These are phyloP conservation scores for Euleptes europaea DNA, from an alignment of 2,113 vertebrate species.

Conservation along the genomic window DNA sequence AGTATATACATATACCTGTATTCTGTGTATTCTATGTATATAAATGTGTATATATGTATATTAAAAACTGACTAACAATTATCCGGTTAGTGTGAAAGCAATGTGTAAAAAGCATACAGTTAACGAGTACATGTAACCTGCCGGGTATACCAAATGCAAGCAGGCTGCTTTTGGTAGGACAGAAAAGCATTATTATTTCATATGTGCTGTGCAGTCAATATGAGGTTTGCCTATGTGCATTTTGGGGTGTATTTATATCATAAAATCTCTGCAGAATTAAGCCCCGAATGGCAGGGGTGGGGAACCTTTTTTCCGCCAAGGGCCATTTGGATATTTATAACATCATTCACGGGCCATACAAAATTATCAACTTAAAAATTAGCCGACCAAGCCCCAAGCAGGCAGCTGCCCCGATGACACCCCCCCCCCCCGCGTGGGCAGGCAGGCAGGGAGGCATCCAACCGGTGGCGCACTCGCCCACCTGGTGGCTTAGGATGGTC, in stretches of 20 bases:
- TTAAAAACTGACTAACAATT: constrained; percentile 3
- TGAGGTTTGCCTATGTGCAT: not conserved
- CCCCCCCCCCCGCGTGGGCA: too few species aligned
- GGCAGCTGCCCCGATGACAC: too few species aligned
- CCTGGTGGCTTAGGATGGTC: too few species aligned
- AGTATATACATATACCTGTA: rapidly evolving
- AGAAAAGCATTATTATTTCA: not conserved
- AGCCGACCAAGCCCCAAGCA: too few species aligned
- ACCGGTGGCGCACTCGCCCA: too few species aligned
- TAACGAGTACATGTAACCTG: not conserved
- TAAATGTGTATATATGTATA: constrained; percentile 9
- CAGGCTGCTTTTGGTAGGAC: not conserved
- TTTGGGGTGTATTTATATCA: not conserved
- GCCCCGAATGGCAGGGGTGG: too few species aligned
- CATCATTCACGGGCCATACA: too few species aligned
- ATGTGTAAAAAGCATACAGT: not conserved
- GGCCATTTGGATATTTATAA: too few species aligned
- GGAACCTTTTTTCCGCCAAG: too few species aligned
- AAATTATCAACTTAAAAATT: too few species aligned
- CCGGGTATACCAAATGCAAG: not conserved
- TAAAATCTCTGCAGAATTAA: not conserved
- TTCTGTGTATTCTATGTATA: constrained; percentile 8
- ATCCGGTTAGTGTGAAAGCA: not conserved
- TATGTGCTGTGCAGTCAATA: not conserved
- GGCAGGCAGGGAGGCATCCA: too few species aligned